A percentile compares a stretch with the other conserved stretches of the same genome.
Conservation (phyloP, 2,888 invertebrate genomes). For the Lepidonotus clava region DNA sequence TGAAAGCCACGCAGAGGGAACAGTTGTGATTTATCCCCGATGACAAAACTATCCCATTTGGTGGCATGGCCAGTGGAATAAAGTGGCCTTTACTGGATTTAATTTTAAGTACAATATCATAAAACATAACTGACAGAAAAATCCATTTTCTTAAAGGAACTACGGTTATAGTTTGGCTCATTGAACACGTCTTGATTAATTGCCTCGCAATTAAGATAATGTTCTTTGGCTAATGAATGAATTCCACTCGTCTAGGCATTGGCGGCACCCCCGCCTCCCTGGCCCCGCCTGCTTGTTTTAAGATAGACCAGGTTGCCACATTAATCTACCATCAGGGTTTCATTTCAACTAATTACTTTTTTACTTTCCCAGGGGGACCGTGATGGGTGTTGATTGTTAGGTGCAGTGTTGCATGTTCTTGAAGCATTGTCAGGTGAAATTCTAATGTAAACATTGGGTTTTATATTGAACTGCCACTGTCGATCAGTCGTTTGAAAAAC, state of each 20-base stretch:
- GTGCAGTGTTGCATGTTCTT: too few species aligned
- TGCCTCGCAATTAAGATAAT: neutral
- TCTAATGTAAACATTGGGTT: too few species aligned
- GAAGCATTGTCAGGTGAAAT: too few species aligned
- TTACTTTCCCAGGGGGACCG: neutral
- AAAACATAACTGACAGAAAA: neutral
- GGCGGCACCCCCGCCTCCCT: neutral
- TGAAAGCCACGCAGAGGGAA: too few species aligned
- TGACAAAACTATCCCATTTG: too few species aligned
- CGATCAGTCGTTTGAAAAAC: too few species aligned
- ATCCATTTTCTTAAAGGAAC: neutral
- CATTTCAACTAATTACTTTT: constrained; percentile 21
- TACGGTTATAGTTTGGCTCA: neutral
- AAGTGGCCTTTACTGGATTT: too few species aligned
- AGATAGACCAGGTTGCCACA: neutral
- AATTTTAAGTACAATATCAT: too few species aligned
- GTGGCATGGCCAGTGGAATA: too few species aligned
- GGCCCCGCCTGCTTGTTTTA: neutral
- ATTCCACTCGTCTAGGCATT: neutral
- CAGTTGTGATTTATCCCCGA: too few species aligned
- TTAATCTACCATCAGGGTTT: neutral
- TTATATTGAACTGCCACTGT: too few species aligned
- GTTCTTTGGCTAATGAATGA: neutral
- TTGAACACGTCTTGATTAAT: neutral
- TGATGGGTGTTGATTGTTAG: neutral